Conservation (phyloP, 2,113 vertebrate species). For the Brienomyrus brachyistius region DNA sequence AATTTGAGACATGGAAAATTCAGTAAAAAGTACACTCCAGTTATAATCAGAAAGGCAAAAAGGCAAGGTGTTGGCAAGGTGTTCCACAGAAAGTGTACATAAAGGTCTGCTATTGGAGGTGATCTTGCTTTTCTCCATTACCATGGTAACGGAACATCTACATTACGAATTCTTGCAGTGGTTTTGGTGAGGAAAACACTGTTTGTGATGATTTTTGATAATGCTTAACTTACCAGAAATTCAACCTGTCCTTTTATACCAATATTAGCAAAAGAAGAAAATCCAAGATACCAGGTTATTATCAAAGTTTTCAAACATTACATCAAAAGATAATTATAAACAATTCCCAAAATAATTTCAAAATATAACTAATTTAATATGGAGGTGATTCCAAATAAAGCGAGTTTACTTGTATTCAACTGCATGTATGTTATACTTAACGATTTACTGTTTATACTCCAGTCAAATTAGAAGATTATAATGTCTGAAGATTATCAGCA, state of each 20-base stretch:
- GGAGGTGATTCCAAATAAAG: background rate
- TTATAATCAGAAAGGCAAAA: background rate
- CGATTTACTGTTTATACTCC: background rate
- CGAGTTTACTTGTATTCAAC: background rate
- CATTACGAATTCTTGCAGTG: background rate
- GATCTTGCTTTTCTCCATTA: background rate
- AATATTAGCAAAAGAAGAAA: background rate
- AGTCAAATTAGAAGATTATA: background rate
- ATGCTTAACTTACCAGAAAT: background rate
- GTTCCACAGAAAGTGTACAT: background rate
- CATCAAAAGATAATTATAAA: background rate
- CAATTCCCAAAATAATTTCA: background rate
- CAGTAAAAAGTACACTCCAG: background rate
- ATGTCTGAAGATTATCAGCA: background rate
- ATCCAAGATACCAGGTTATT: background rate
- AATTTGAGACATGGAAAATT: background rate
- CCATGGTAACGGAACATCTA: constrained; percentile 15
- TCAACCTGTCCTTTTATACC: background rate
- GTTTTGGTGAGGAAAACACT: background rate
- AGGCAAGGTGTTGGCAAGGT: background rate
- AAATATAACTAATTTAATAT: background rate
- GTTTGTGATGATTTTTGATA: background rate
- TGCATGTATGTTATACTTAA: background rate
- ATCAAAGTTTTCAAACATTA: background rate
- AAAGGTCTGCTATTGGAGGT: background rate